Evolutionary conservation across 2,888 invertebrate species (phyloP), one percentile per base, ranked within the genome.

Genomic region (Quadroppia sp.): DNA sequence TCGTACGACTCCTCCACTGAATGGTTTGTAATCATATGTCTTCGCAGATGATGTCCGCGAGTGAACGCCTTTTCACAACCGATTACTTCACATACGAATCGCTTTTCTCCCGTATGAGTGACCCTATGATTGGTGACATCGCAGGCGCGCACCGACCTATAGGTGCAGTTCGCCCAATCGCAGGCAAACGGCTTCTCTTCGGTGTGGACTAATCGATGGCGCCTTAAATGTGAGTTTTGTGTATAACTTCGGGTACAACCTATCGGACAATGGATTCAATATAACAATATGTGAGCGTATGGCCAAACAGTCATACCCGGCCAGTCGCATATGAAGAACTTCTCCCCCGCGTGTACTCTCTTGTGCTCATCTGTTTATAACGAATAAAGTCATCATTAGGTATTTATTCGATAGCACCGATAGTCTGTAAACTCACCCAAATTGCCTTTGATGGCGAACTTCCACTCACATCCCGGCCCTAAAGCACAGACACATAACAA

Each of bases 151-250:
- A 32, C 36, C 1, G 70, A 70, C 6, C 50, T 13, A 40, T 73
- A 73, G 17, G 28, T 13, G 70, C 73, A 73, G 28, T 56, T 56
- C 9, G 73, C 50, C 73, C 73, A 73, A 70, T 73, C 73, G 25
- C 73, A 73, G 6, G 69, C 42, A 25, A 48, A 70, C 2, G 53
- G 70, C 40, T 73, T 73, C 28, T 73, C 69, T 13, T 42, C 40
- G 48, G 28, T 48, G 42, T 73, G 73, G n/a, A 73, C 40, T 28
- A 70, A 17, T 42, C 67, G 25, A 59, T 73, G 73, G 20, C 69
- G 50, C 15, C 73, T 45, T n/a, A 73, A 30, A 40, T 73, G 56
- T 1, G 73, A 71, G 28, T 71, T 71, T 25, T 71, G 50, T 3
- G 53, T 53, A 70, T 69, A 73, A 32, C 69, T 48, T 17, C 53